These are phyloP conservation scores for Alloplasta piceator DNA, from an alignment of 2,888 invertebrate genomes.

Conservation along the genomic window DNA sequence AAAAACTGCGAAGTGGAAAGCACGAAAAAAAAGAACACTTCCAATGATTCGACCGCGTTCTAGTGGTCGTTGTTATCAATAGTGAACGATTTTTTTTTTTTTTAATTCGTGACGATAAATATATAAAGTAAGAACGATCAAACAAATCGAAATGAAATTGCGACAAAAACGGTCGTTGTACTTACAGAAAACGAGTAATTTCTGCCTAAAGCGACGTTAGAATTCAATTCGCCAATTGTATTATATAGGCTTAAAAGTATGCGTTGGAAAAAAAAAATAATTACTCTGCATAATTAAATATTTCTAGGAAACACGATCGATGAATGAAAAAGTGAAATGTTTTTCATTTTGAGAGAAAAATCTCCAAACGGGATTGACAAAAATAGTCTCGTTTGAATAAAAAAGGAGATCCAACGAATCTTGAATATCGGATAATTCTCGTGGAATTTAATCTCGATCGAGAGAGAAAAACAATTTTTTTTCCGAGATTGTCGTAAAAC, in stretches of 20 bases:
- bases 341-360: too few relatives aligned
- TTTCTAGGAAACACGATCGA: neutral
- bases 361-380: too few relatives aligned
- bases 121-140: conserved; percentile 14
- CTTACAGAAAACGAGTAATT: conserved; percentile 73
- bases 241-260: conserved; percentile 76
- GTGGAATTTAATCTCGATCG: too few relatives aligned
- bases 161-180: conserved; percentile 76
- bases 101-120: conserved; percentile 26
- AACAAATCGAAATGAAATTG: conserved; percentile 5
- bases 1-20: too few relatives aligned
- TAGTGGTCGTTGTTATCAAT: conserved; percentile 74
- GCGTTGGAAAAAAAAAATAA: conserved; percentile 71
- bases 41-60: conserved; percentile 76
- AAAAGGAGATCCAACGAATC: too few relatives aligned
- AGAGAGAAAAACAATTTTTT: neutral
- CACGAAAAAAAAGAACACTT: conserved; percentile 39
- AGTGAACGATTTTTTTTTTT: conserved; percentile 30
- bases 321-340: too few relatives aligned
- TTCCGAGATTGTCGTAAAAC: conserved; percentile 1
- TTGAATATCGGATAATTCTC: too few relatives aligned
- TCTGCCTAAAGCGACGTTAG: conserved; percentile 75
- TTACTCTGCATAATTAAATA: conserved; percentile 76
- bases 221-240: conserved; percentile 76
- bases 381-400: too few relatives aligned